Base-by-base conservation (phyloP, 2,797 vertebrate genomes). In the Catamblyrhynchus diadema region DNA sequence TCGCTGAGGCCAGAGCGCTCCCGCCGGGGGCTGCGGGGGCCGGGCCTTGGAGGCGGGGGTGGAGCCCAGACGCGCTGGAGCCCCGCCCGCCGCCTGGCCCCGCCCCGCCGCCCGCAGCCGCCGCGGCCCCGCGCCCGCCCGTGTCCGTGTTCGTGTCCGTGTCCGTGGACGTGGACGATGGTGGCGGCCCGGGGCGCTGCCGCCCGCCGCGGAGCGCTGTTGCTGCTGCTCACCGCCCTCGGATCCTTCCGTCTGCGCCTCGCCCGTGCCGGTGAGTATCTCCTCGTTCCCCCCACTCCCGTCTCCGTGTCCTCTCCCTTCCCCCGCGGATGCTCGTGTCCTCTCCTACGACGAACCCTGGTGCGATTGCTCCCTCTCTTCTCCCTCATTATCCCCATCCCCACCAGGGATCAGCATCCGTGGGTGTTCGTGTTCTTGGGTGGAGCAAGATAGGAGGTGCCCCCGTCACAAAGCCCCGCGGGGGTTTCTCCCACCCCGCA, bases 1-100 rank as follows among this genome's bases (percentile, higher is more conserved):
- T 1, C 42, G 3, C 3, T 0, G 37, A 2, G 0, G 4, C 12
- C 16, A 10, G 8, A 5, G 8, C 57, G 13, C 0, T 8, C 19
- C 30, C 4, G 12, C 19, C 14, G 42, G 23, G 27, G 1, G 51
- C 65, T 5, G 14, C 9, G 18, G 30, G 48, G 35, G 25, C 45
- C 32, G 59, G 27, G 35, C 10, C 41, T 6, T 4, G 53, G 17
- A 3, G 22, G 6, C 1, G n/a, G 39, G 50, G 33, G 33, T 1
- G 51, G 13, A 18, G 6, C 8, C n/a, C 5, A 2, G 2, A 0
- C 3, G 17, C 4, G 8, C 5, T 3, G 5, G 11, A 10, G 14
- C 24, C 41, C 30, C 61, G 42, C 62, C 62, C 14, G 3, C 32
- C 21, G 32, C 21, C 30, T n/a, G 51, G 20, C 53, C 53, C 22